These are phyloP conservation scores for Nothoprocta perdicaria DNA, from an alignment of 2,113 vertebrate genomes.

Conservation along the genomic window DNA sequence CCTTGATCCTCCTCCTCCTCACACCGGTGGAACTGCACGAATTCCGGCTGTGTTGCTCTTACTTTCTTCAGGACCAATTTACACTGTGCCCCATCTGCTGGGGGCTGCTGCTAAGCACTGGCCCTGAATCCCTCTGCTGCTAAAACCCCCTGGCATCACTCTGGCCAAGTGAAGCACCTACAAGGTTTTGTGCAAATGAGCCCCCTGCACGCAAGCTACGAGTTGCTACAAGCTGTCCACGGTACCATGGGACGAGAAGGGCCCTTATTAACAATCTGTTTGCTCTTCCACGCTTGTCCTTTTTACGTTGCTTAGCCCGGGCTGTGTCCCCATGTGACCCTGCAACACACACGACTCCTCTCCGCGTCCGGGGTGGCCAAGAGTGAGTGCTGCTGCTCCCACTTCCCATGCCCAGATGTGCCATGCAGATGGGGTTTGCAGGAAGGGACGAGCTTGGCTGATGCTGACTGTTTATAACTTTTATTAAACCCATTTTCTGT, in stretches of 20 bases:
- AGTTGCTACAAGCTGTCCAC: background rate
- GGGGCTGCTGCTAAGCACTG: background rate
- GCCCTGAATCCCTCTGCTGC: rapidly evolving
- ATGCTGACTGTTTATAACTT: background rate
- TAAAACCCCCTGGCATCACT: background rate
- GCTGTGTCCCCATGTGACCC: background rate
- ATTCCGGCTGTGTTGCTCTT: rapidly evolving
- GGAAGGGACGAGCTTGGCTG: background rate
- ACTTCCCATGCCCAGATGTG: background rate
- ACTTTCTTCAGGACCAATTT: rapidly evolving
- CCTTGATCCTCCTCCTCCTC: background rate
- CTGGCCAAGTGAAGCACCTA: background rate
- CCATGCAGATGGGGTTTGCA: background rate
- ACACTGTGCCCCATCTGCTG: background rate
- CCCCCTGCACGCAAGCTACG: rapidly evolving
- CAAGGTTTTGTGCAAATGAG: background rate
- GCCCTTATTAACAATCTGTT: background rate
- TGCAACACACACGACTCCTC: rapidly evolving
- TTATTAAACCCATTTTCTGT: constrained; percentile 41
- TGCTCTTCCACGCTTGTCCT: background rate
- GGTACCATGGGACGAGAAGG: rapidly evolving
- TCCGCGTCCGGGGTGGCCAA: background rate
- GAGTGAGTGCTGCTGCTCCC: background rate
- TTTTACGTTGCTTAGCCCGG: background rate
- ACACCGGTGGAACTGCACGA: rapidly evolving